Percentiles rank a stretch among this genome's conserved stretches.
phyloP scores from a whole-genome alignment of 2,797 vertebrate genomes.

The Anas flavirostris region DNA sequence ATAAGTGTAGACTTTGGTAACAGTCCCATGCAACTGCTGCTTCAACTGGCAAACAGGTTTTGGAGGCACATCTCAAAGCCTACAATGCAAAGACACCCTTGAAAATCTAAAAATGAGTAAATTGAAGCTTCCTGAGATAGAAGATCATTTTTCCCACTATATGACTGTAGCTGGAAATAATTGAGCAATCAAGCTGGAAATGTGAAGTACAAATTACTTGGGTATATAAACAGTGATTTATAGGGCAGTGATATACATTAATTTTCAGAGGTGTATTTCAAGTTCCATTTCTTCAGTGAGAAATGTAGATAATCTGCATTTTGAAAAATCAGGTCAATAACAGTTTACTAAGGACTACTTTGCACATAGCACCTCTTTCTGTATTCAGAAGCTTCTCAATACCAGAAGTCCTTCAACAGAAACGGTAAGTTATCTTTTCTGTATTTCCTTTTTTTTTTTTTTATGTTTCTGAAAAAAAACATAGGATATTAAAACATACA shows the following conservation, averaged over 20 bases:
- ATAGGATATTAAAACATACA: neutral
- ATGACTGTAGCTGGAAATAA: neutral
- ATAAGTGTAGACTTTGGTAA: neutral
- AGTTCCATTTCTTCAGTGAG: constrained; percentile 15
- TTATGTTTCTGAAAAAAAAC: neutral
- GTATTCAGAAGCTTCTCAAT: neutral
- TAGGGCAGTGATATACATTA: constrained; percentile 9
- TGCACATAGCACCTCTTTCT: neutral
- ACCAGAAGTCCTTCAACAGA: neutral
- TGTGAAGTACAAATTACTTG: neutral
- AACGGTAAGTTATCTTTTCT: neutral
- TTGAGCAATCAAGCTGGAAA: neutral
- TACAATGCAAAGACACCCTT: neutral
- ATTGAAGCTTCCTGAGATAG: neutral
- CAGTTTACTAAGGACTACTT: neutral
- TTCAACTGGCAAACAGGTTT: neutral
- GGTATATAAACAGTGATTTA: constrained; percentile 47
- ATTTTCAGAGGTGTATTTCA: constrained; percentile 51
- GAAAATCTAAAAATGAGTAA: neutral
- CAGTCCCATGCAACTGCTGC: neutral
- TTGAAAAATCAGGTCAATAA: constrained; percentile 29
- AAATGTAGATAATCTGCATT: neutral
- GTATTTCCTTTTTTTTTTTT: constrained; percentile 19
- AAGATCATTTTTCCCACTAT: neutral
- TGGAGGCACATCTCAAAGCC: neutral